phyloP scores from a whole-genome alignment of 2,113 vertebrate species.

The Ailurus styani region DNA sequence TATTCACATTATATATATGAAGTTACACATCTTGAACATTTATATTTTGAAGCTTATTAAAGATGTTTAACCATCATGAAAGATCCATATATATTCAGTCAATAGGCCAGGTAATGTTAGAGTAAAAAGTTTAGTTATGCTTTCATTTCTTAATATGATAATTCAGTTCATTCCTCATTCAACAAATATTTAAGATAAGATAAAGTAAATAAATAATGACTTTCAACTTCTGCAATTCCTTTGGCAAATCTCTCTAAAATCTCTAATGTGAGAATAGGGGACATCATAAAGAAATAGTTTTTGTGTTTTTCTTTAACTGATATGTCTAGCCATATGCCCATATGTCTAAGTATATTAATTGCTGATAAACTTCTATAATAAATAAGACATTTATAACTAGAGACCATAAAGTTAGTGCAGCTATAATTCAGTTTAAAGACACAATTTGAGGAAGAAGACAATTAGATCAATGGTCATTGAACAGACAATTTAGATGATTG shows the following conservation, averaged over 20 bases:
- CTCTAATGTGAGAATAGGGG: not conserved
- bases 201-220: not conserved
- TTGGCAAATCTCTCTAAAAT: not conserved
- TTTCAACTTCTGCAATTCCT: not conserved
- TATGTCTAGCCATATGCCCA: not conserved
- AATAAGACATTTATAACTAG: not conserved
- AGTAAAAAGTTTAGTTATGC: not conserved
- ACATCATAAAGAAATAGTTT: not conserved
- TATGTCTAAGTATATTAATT: not conserved
- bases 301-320: not conserved
- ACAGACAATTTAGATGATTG: not conserved
- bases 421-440: not conserved
- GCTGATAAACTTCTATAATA: not conserved
- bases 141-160: not conserved
- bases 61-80: not conserved
- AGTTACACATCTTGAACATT: not conserved
- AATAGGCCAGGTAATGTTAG: not conserved
- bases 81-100: not conserved
- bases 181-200: not conserved
- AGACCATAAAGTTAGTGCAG: not conserved
- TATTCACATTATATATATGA: not conserved
- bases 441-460: conserved; percentile 17
- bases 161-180: not conserved
- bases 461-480: not conserved
- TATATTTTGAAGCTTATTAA: not conserved